These are phyloP conservation scores for Fundulus diaphanus DNA, from an alignment of 2,797 vertebrate genomes.

Conservation along the genomic window DNA sequence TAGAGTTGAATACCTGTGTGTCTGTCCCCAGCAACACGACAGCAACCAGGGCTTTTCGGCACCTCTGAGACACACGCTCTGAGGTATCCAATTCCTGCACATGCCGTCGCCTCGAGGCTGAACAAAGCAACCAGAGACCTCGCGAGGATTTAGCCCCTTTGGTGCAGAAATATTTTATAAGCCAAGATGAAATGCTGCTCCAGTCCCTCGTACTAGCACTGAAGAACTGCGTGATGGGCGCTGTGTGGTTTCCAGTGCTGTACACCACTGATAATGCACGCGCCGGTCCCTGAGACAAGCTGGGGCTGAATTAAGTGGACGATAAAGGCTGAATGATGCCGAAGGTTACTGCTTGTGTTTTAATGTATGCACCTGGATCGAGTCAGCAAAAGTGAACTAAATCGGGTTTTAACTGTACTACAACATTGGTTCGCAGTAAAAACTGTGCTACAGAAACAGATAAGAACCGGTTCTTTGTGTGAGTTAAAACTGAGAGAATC, in stretches of 20 bases:
- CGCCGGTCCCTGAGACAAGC: background rate
- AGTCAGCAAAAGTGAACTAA: background rate
- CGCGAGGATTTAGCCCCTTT: slow-evolving; percentile 43
- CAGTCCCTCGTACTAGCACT: slow-evolving; percentile 16
- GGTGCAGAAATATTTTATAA: slow-evolving; percentile 72
- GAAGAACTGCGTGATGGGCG: slow-evolving; percentile 23
- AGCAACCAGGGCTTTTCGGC: slow-evolving; percentile 45
- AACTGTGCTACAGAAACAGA: background rate
- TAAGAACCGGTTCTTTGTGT: background rate
- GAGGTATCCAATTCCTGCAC: slow-evolving; percentile 60
- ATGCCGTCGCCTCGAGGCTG: slow-evolving; percentile 28
- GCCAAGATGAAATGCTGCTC: slow-evolving; percentile 44
- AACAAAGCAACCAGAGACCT: slow-evolving; percentile 62
- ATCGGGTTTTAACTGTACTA: background rate
- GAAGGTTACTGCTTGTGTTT: slow-evolving; percentile 5
- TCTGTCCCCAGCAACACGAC: slow-evolving; percentile 53
- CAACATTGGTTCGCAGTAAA: background rate
- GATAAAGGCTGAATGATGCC: slow-evolving; percentile 9
- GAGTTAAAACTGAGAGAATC: background rate
- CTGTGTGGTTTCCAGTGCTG: slow-evolving; percentile 30
- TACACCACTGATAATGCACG: background rate
- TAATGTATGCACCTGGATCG: background rate
- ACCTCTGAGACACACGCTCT: slow-evolving; percentile 38
- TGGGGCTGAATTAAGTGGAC: slow-evolving; percentile 1
- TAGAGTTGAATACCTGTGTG: slow-evolving; percentile 51